Conservation (phyloP, 2,888 invertebrate species). For the Agrochola litura region DNA sequence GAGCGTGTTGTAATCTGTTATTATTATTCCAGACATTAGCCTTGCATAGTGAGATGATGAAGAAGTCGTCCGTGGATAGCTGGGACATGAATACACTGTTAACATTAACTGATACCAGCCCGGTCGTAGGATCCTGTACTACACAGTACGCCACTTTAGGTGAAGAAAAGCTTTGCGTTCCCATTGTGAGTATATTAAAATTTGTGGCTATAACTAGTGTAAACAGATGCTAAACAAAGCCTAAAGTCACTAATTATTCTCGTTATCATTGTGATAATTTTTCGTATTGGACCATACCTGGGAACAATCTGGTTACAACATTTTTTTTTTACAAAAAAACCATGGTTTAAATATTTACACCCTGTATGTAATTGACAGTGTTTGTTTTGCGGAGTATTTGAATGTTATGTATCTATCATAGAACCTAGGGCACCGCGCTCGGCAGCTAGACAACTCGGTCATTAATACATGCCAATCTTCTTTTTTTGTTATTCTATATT, state of each 20-base stretch:
- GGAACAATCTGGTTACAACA: background rate
- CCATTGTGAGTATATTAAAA: conserved; percentile 77
- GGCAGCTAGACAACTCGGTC: background rate
- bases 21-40: conserved; percentile 81
- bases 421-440: background rate
- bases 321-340: background rate
- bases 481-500: too few relatives aligned
- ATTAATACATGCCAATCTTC: too few relatives aligned
- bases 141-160: conserved; percentile 80
- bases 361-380: background rate
- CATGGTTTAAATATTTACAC: background rate
- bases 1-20: background rate
- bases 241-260: background rate
- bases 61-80: conserved; percentile 84
- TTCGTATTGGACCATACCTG: background rate
- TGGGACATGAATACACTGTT: conserved; percentile 86
- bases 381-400: background rate
- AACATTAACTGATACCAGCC: conserved; percentile 83
- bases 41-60: conserved; percentile 87
- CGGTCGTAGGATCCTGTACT: conserved; percentile 79
- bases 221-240: background rate
- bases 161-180: conserved; percentile 85
- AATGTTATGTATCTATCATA: background rate
- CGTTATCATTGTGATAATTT: background rate
- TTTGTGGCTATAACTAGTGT: background rate